Conservation (phyloP, 2,797 vertebrate genomes). For the Margarornis squamiger region DNA sequence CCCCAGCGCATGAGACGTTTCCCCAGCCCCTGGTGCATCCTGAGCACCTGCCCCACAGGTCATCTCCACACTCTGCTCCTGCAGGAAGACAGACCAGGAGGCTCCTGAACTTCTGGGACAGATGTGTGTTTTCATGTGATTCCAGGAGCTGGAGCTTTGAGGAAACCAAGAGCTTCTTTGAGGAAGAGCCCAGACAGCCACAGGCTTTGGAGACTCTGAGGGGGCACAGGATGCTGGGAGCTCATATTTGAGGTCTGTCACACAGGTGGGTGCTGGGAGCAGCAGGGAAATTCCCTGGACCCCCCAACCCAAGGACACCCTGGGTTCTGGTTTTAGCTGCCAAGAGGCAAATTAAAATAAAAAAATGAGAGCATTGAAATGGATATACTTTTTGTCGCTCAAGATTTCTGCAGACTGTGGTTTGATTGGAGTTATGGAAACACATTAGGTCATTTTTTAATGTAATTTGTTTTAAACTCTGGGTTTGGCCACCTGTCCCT, state of each 20-base stretch:
- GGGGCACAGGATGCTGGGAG: background rate
- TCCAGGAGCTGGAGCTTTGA: background rate
- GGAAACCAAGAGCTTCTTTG: background rate
- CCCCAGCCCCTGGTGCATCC: rapidly evolving
- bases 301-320: no score
- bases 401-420: background rate
- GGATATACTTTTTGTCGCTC: background rate
- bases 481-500: background rate
- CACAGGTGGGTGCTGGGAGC: background rate
- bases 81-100: background rate
- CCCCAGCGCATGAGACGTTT: background rate
- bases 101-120: background rate
- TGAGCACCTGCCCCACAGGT: rapidly evolving
- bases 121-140: rapidly evolving
- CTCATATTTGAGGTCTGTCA: background rate
- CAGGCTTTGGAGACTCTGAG: rapidly evolving
- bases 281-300: background rate
- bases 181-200: background rate
- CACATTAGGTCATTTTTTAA: background rate
- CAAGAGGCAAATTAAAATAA: background rate
- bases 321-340: rapidly evolving
- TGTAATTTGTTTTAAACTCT: background rate
- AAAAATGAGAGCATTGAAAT: background rate
- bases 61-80: background rate
- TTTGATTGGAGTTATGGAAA: background rate